These are phyloP conservation scores for Trachelipus rathkii DNA, from an alignment of 1,140 invertebrate species.

Conservation along the genomic window DNA sequence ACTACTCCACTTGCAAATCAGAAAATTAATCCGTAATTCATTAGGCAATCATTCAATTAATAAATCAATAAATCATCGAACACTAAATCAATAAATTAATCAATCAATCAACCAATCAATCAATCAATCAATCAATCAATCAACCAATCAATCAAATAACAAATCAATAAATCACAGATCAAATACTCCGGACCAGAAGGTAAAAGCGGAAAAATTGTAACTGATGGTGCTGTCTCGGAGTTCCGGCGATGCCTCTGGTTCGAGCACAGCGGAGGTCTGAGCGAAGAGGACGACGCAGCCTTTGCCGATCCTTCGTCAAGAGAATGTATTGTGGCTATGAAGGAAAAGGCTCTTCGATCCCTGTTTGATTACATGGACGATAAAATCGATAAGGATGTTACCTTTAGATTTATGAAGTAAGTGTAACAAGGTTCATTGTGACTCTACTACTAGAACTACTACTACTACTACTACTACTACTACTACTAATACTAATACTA, in stretches of 20 bases:
- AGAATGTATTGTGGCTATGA: slow-evolving; percentile 21
- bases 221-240: background rate
- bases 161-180: background rate
- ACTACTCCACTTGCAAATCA: too few species aligned
- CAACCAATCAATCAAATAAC: background rate
- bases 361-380: slow-evolving; percentile 2
- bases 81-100: too few species aligned
- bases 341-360: slow-evolving; percentile 5
- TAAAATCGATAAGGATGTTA: background rate
- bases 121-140: background rate
- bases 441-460: background rate
- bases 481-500: background rate
- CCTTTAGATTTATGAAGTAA: slow-evolving; percentile 25
- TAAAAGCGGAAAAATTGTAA: background rate
- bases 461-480: background rate
- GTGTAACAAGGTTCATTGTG: background rate
- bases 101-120: too few species aligned
- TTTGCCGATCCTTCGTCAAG: slow-evolving; percentile 21
- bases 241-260: slow-evolving; percentile 27
- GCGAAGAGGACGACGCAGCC: slow-evolving; percentile 12
- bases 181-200: slow-evolving; percentile 8
- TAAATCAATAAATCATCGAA: too few species aligned
- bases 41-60: too few species aligned
- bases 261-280: slow-evolving; percentile 30
- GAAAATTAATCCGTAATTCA: too few species aligned